Evolutionary conservation across 2,797 vertebrate genomes (phyloP).

Genomic region (Babyrousa celebensis): DNA sequence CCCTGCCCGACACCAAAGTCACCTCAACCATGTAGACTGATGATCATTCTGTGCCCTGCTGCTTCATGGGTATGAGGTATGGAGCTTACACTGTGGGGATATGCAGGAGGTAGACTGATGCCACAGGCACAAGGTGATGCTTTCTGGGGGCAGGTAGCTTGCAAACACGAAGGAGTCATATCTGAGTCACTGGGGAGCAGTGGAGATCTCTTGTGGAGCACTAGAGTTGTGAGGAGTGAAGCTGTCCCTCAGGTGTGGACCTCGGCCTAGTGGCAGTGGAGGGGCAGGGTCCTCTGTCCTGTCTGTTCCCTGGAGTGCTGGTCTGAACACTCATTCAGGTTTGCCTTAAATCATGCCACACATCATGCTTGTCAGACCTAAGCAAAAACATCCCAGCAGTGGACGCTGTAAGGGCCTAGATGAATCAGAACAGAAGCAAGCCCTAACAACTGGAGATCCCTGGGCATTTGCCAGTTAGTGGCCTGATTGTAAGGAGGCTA

Average conservation of each 20-base stretch:
- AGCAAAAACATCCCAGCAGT: neutral
- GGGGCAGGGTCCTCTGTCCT: neutral
- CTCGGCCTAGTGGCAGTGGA: fast-evolving
- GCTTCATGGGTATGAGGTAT: neutral
- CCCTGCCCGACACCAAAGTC: neutral
- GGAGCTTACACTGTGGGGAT: neutral
- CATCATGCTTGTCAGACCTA: neutral
- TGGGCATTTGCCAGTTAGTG: neutral
- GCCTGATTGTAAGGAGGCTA: neutral
- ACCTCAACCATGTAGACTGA: neutral
- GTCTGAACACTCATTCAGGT: neutral
- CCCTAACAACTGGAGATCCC: neutral
- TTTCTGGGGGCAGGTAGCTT: neutral
- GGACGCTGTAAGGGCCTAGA: neutral
- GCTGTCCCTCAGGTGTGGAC: neutral
- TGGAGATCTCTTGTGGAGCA: neutral
- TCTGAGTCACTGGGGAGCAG: neutral
- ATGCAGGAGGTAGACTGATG: neutral
- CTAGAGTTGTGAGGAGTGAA: neutral
- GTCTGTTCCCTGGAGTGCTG: neutral
- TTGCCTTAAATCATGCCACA: neutral
- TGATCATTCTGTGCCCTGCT: neutral
- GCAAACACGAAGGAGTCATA: neutral
- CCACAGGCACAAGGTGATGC: neutral
- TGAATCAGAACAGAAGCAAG: neutral